Conservation (phyloP, 2,888 invertebrate genomes). For the Incurvaria masculella region DNA sequence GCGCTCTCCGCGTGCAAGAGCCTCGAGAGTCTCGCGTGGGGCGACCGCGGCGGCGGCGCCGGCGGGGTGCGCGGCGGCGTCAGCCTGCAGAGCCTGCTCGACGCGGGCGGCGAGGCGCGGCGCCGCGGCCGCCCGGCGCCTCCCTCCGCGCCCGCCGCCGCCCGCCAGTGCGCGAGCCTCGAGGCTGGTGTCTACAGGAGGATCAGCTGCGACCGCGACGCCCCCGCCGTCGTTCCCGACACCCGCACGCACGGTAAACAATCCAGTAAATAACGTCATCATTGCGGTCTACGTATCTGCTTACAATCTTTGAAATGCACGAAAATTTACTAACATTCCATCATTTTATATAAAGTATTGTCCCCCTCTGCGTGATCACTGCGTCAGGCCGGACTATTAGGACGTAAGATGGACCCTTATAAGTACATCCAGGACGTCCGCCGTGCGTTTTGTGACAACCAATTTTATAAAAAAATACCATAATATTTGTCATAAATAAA, state of each 20-base stretch:
- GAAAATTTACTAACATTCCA: too few species aligned
- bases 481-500: too few species aligned
- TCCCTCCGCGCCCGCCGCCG: constrained; percentile 31
- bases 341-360: too few species aligned
- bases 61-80: constrained; percentile 31
- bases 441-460: too few species aligned
- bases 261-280: too few species aligned
- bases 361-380: too few species aligned
- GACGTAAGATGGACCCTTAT: too few species aligned
- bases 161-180: constrained; percentile 7
- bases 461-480: too few species aligned
- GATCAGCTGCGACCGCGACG: constrained; percentile 31
- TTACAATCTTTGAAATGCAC: too few species aligned
- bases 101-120: constrained; percentile 35
- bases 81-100: constrained; percentile 42
- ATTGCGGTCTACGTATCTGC: too few species aligned
- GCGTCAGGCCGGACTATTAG: too few species aligned
- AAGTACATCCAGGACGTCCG: too few species aligned
- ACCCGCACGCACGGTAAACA: constrained; percentile 22
- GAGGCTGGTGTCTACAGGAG: constrained; percentile 40
- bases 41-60: constrained; percentile 22
- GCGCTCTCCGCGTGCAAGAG: constrained; percentile 42
- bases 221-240: constrained; percentile 21
- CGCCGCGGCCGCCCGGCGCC: constrained; percentile 26
- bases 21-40: constrained; percentile 40